phyloP scores from a whole-genome alignment of 2,888 invertebrate genomes.

The Mesochorus sp. region DNA sequence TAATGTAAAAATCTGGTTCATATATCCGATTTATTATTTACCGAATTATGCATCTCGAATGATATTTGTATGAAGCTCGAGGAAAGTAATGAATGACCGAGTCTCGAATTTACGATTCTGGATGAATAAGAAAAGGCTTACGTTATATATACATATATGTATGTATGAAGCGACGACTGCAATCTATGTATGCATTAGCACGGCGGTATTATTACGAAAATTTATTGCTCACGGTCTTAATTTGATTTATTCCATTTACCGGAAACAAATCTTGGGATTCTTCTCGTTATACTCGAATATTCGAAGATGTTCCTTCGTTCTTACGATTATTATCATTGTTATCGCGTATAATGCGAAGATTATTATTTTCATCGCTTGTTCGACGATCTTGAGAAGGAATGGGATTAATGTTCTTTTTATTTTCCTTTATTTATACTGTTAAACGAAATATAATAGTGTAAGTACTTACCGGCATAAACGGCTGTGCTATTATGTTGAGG shows the following conservation, averaged over 20 bases:
- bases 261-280: slow-evolving; percentile 13
- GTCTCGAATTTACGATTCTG: background rate
- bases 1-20: too few relatives aligned
- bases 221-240: slow-evolving; percentile 28
- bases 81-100: too few relatives aligned
- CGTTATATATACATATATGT: slow-evolving; percentile 20
- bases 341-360: background rate
- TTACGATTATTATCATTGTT: background rate
- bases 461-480: slow-evolving; percentile 87
- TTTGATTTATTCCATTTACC: slow-evolving; percentile 34
- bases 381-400: background rate
- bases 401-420: background rate
- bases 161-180: background rate
- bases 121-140: slow-evolving; percentile 3
- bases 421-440: too few relatives aligned
- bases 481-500: slow-evolving; percentile 98
- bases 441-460: slow-evolving; percentile 2
- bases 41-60: too few relatives aligned
- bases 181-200: background rate
- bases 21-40: too few relatives aligned
- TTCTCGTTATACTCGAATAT: background rate
- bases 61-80: too few relatives aligned
- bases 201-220: slow-evolving; percentile 26
- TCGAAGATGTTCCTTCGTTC: background rate
- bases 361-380: background rate